Evolutionary conservation across 2,888 invertebrate genomes (phyloP).

Genomic region (Teleiodes luculella): DNA sequence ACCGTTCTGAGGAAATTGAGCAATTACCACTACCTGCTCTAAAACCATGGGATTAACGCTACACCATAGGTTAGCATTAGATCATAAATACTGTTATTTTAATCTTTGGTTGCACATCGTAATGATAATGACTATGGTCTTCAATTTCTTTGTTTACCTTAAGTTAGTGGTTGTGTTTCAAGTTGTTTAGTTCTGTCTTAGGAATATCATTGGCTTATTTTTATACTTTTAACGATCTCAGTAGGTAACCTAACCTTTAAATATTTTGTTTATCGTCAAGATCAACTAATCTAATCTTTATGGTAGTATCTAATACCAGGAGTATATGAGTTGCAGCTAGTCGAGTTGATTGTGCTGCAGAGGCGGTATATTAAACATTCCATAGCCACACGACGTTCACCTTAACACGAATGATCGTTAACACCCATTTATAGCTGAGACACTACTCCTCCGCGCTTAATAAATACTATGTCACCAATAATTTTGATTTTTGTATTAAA

Average conservation of each 20-base stretch:
- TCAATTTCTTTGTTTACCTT: no score
- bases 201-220: no score
- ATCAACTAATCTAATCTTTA: no score
- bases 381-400: slow-evolving; percentile 48
- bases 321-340: slow-evolving; percentile 13
- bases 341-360: slow-evolving; percentile 34
- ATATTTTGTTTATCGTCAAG: no score
- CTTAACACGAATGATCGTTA: slow-evolving; percentile 50
- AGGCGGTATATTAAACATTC: slow-evolving; percentile 51
- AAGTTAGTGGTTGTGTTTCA: no score
- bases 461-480: slow-evolving; percentile 9
- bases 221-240: no score
- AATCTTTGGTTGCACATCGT: no score
- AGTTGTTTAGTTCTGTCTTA: no score
- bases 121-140: no score
- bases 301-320: not conserved
- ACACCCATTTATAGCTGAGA: slow-evolving; percentile 44
- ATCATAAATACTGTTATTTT: not conserved
- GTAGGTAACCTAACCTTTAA: no score
- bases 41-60: not conserved
- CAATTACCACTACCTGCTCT: slow-evolving; percentile 22
- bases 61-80: not conserved
- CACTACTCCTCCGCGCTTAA: slow-evolving; percentile 45
- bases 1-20: slow-evolving; percentile 34
- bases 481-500: slow-evolving; percentile 13